These are phyloP conservation scores for Amia ocellicauda DNA, from an alignment of 2,113 vertebrate species.

Conservation along the genomic window DNA sequence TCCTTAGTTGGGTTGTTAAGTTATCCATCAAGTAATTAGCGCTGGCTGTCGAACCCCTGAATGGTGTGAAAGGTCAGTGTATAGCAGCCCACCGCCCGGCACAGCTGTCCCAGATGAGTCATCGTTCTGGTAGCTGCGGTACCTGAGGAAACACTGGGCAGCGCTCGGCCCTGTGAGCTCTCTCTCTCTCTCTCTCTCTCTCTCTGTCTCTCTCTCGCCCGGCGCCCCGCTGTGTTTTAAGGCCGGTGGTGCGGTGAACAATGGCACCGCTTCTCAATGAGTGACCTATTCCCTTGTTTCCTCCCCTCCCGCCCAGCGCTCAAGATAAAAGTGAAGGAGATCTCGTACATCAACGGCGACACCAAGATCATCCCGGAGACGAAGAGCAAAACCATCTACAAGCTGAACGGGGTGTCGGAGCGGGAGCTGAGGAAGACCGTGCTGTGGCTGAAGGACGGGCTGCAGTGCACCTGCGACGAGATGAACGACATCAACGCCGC, in stretches of 20 bases:
- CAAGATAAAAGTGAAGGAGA: conserved; percentile 99
- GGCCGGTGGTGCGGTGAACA: neutral
- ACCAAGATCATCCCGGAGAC: conserved; percentile 93
- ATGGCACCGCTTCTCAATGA: neutral
- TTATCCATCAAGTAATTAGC: too few species aligned
- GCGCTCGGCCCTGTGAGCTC: too few species aligned
- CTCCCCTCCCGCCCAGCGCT: conserved; percentile 64
- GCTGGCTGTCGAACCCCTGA: too few species aligned
- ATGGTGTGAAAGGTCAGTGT: too few species aligned
- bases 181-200: too few species aligned
- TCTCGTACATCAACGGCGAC: conserved; percentile 94
- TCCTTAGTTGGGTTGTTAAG: too few species aligned
- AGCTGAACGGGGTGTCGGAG: conserved; percentile 88
- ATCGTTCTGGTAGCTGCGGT: too few species aligned
- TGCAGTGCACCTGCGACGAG: conserved; percentile 93
- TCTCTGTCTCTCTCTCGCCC: too few species aligned
- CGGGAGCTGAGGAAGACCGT: conserved; percentile 85
- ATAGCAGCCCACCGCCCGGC: too few species aligned
- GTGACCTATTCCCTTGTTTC: conserved; percentile 12
- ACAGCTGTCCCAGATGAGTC: too few species aligned
- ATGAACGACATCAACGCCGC: conserved; percentile 94
- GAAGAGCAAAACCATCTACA: conserved; percentile 97
- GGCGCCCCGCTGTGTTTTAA: too few species aligned
- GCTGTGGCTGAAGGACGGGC: conserved; percentile 90
- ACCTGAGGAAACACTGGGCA: too few species aligned